These are phyloP conservation scores for Eristalinus sepulchralis DNA, from an alignment of 2,888 invertebrate genomes.

Conservation along the genomic window DNA sequence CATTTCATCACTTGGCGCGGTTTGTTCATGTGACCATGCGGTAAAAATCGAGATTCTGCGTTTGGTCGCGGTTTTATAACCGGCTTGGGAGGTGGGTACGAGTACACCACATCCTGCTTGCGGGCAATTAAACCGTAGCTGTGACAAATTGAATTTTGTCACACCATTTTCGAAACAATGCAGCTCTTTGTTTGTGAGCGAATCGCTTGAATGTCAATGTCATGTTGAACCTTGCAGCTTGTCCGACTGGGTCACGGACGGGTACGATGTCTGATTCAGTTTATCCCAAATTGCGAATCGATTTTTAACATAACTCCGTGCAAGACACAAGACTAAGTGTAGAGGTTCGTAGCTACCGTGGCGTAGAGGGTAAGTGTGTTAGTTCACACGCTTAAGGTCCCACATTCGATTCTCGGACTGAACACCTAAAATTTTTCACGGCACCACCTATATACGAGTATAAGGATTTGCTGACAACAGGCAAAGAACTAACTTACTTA, in stretches of 20 bases:
- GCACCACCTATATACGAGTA: too few relatives aligned
- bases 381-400: too few relatives aligned
- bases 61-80: constrained; percentile 10
- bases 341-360: too few relatives aligned
- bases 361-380: too few relatives aligned
- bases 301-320: too few relatives aligned
- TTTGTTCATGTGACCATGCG: constrained; percentile 28
- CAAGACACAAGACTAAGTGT: too few relatives aligned
- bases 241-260: background rate
- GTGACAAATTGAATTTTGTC: constrained; percentile 13
- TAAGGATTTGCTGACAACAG: too few relatives aligned
- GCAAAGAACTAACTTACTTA: too few relatives aligned
- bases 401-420: too few relatives aligned
- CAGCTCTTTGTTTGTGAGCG: constrained; percentile 25
- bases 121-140: background rate
- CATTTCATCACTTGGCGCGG: constrained; percentile 13
- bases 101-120: background rate
- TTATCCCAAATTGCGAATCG: too few relatives aligned
- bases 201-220: background rate
- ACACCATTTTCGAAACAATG: background rate
- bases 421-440: too few relatives aligned
- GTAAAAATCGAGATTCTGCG: background rate
- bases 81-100: constrained; percentile 11
- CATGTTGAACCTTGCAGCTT: background rate
- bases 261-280: background rate